phyloP scores from a whole-genome alignment of 2,888 invertebrate species.

The Campoplex capitator region DNA sequence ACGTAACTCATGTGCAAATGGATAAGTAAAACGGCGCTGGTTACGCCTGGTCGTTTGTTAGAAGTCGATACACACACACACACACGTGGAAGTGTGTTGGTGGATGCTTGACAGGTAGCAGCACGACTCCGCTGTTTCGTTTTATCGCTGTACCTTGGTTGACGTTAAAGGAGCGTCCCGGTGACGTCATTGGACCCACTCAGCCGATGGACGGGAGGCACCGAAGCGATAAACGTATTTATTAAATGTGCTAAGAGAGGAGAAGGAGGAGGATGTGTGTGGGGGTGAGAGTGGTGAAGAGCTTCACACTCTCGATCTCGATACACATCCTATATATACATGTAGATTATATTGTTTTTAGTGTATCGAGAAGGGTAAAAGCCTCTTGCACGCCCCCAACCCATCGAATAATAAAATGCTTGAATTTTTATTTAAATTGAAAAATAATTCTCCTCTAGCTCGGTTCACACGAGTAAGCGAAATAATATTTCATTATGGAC shows the following conservation, averaged over 20 bases:
- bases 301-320: constrained; percentile 42
- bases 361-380: constrained; percentile 20
- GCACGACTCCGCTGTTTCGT: constrained; percentile 70
- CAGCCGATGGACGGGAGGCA: constrained; percentile 78
- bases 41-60: constrained; percentile 12
- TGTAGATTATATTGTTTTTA: constrained; percentile 12
- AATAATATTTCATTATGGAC: background rate
- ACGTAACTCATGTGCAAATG: background rate
- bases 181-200: constrained; percentile 81
- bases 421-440: constrained; percentile 5
- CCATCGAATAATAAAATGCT: constrained; percentile 32
- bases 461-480: background rate
- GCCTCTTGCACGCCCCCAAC: constrained; percentile 10
- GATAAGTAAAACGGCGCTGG: background rate
- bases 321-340: background rate
- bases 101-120: background rate
- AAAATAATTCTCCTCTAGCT: background rate
- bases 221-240: constrained; percentile 80
- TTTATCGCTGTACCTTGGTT: constrained; percentile 75
- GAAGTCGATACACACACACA: background rate
- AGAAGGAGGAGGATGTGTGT: constrained; percentile 58
- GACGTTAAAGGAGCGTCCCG: constrained; percentile 77
- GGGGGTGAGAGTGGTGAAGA: constrained; percentile 36
- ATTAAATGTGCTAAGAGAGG: constrained; percentile 77
- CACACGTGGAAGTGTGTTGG: background rate